Conservation (phyloP, 2,888 invertebrate genomes). For the Macrostomum cliftonense region DNA sequence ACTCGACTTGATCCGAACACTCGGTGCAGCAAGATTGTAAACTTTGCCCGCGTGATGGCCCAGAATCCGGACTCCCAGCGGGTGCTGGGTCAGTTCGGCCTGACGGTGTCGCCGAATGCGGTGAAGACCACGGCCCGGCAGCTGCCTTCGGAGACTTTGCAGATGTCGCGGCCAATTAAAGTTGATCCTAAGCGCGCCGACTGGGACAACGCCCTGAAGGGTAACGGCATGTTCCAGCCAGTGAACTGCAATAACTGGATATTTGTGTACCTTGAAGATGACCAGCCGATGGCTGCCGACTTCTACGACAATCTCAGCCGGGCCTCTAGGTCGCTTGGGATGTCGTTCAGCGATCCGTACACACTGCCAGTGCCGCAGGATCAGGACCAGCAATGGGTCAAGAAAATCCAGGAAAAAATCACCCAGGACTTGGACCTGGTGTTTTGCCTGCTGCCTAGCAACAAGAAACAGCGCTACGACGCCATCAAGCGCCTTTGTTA, state of each 20-base stretch:
- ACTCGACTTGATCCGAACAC: slow-evolving; percentile 57
- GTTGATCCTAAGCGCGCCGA: too few species aligned
- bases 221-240: slow-evolving; percentile 13
- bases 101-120: slow-evolving; percentile 58
- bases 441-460: slow-evolving; percentile 46
- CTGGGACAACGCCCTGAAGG: too few species aligned
- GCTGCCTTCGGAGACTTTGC: slow-evolving; percentile 12
- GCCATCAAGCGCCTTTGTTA: slow-evolving; percentile 57
- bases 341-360: not conserved
- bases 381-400: slow-evolving; percentile 17
- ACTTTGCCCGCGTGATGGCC: slow-evolving; percentile 19
- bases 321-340: slow-evolving; percentile 35
- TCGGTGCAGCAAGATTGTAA: not conserved
- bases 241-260: slow-evolving; percentile 27
- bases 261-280: slow-evolving; percentile 20
- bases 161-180: too few species aligned
- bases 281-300: slow-evolving; percentile 19
- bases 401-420: slow-evolving; percentile 17
- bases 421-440: slow-evolving; percentile 31
- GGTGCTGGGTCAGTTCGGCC: slow-evolving; percentile 34
- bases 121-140: slow-evolving; percentile 41
- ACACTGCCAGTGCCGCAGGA: not conserved
- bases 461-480: slow-evolving; percentile 56
- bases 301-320: slow-evolving; percentile 23
- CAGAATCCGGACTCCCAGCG: slow-evolving; percentile 28